Evolutionary conservation across 1,140 invertebrate species (phyloP).

Genomic region (Diachasma alloeum): DNA sequence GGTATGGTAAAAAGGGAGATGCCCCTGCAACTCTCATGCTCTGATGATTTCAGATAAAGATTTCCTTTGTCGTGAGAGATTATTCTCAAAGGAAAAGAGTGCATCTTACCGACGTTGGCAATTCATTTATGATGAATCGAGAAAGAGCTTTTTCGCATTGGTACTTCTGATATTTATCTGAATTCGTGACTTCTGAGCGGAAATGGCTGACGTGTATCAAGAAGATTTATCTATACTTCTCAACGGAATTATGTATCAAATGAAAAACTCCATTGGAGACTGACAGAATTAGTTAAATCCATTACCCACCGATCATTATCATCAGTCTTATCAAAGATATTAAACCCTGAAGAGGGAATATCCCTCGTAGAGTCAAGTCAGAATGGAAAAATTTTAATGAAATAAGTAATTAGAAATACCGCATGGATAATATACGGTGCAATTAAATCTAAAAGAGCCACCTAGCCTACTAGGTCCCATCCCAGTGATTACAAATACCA

Average conservation of each 20-base stretch:
- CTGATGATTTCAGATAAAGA: background rate
- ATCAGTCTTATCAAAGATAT: background rate
- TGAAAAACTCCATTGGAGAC: background rate
- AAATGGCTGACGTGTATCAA: background rate
- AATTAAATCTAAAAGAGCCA: conserved; percentile 43
- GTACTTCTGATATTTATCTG: background rate
- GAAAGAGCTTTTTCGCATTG: background rate
- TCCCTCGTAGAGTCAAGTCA: background rate
- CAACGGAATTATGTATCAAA: background rate
- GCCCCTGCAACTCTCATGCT: background rate
- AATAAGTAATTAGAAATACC: conserved; percentile 47
- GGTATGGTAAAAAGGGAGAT: background rate
- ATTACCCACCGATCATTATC: background rate
- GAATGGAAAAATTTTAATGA: conserved; percentile 21
- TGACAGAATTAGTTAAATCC: background rate
- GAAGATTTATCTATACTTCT: background rate
- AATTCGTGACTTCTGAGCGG: background rate
- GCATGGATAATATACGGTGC: conserved; percentile 47
- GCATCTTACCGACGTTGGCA: background rate
- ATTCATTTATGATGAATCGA: conserved; percentile 16
- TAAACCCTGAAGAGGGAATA: conserved; percentile 21
- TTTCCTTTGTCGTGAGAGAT: background rate
- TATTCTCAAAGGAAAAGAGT: conserved; percentile 1
- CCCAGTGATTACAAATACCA: conserved; percentile 16
- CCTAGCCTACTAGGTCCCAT: conserved; percentile 26